Evolutionary conservation across 2,888 invertebrate species (phyloP).

Genomic region (Cacoxenus indagator): DNA sequence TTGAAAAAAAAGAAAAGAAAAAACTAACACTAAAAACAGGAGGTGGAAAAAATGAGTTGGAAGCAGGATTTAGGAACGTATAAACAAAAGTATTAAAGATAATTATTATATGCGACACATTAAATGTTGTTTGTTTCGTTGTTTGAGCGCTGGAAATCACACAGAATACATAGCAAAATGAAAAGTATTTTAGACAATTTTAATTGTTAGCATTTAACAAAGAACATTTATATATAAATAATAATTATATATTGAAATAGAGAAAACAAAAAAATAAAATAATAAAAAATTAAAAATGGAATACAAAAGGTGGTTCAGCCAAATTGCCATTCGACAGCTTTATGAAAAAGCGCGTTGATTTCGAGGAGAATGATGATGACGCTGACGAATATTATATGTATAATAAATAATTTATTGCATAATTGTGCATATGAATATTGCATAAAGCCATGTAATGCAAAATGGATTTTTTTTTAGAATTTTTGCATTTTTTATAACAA

Average conservation of each 20-base stretch:
- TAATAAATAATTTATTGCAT: constrained; percentile 5
- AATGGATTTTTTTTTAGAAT: constrained; percentile 18
- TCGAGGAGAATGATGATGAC: not conserved
- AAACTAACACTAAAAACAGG: not conserved
- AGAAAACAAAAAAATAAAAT: not conserved
- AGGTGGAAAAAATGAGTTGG: not conserved
- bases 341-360: constrained; percentile 1
- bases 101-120: not conserved
- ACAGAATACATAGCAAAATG: constrained; percentile 15
- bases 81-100: no score
- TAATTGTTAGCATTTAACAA: constrained; percentile 15
- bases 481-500: constrained; percentile 19
- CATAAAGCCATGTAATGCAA: not conserved
- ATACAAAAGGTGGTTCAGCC: not conserved
- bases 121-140: constrained; percentile 13
- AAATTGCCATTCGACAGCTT: constrained; percentile 19
- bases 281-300: not conserved
- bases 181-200: constrained; percentile 12
- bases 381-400: not conserved
- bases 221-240: not conserved
- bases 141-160: not conserved
- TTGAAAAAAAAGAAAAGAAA: not conserved
- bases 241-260: not conserved
- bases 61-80: no score
- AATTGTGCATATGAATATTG: not conserved